Evolutionary conservation across 1,140 invertebrate species (phyloP).

Genomic region (Papilio xuthus): DNA sequence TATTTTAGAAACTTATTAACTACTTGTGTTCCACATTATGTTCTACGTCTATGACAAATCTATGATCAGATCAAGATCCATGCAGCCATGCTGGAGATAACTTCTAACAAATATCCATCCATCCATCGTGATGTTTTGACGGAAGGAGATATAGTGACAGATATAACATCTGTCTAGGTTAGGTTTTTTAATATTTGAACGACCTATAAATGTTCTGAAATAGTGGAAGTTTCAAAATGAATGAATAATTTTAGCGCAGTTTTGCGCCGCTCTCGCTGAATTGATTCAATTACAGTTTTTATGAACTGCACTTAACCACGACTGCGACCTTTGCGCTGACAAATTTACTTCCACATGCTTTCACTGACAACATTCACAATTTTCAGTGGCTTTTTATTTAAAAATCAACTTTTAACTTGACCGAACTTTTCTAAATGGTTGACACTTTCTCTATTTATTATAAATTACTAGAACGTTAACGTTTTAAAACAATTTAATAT

Average conservation of each 20-base stretch:
- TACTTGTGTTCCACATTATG: too few relatives aligned
- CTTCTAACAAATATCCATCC: too few relatives aligned
- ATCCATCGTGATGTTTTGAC: too few relatives aligned
- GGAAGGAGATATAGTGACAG: too few relatives aligned
- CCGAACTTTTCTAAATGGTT: neutral
- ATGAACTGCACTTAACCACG: neutral
- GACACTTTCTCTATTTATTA: neutral
- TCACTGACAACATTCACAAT: neutral
- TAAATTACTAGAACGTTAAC: neutral
- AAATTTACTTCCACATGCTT: slow-evolving; percentile 3
- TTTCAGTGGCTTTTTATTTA: neutral
- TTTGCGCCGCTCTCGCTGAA: neutral
- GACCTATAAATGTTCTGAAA: neutral
- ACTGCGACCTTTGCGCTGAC: neutral
- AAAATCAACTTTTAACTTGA: neutral
- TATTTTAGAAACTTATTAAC: too few relatives aligned
- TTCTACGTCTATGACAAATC: too few relatives aligned
- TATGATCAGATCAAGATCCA: too few relatives aligned
- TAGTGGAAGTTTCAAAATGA: neutral
- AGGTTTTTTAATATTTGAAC: too few relatives aligned
- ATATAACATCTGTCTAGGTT: neutral
- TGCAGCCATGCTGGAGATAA: too few relatives aligned
- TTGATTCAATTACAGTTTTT: slow-evolving; percentile 9
- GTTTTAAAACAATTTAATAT: neutral
- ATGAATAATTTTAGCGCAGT: neutral